Evolutionary conservation across 2,113 vertebrate genomes (phyloP), one percentile per base, ranked within the genome.

Genomic region (Poecile atricapillus): DNA sequence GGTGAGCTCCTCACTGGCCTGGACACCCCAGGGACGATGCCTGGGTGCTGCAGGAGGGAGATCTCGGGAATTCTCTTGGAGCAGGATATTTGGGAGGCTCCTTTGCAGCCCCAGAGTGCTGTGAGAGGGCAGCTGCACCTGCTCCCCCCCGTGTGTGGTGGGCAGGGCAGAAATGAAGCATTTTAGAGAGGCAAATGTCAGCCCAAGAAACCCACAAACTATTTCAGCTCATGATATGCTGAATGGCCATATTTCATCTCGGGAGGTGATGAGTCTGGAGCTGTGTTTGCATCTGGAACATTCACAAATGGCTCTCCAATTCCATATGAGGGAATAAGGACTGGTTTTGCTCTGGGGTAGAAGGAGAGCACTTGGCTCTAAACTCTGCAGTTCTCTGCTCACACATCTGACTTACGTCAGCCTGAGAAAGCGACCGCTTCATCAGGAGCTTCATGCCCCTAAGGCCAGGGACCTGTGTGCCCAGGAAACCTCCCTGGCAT

Each of bases 241-340:
- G 39, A 80, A n/a, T 1, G 64, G 79, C 39, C 1, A 0, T 39
- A 6, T 77, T 76, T 85, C 37, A 59, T 83, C 64, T 49, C 0
- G 0, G 50, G 87, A 95, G 81, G 83, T 31, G 94, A 64, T 44
- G 91, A 63, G 73, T 56, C 44, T 67, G 83, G 56, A 70, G 47
- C 52, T 87, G 69, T 37, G 53, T 83, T 89, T 87, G 60, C 69
- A 59, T 78, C 87, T 35, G 41, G 25, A 70, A 52, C 2, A 5
- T 11, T 86, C 30, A 74, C 76, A 86, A 67, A 83, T 21, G 84
- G 82, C 78, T 76, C 84, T 93, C 31, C 53, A 69, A 76, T 88
- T 82, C 95, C 90, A 65, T 79, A 69, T 93, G 87, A 95, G 93
- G 90, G 59, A 80, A 83, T 80, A 55, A 77, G 69, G 58, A 47